These are phyloP conservation scores for Pollachius pollachius DNA, from an alignment of 2,113 vertebrate species.

Conservation along the genomic window DNA sequence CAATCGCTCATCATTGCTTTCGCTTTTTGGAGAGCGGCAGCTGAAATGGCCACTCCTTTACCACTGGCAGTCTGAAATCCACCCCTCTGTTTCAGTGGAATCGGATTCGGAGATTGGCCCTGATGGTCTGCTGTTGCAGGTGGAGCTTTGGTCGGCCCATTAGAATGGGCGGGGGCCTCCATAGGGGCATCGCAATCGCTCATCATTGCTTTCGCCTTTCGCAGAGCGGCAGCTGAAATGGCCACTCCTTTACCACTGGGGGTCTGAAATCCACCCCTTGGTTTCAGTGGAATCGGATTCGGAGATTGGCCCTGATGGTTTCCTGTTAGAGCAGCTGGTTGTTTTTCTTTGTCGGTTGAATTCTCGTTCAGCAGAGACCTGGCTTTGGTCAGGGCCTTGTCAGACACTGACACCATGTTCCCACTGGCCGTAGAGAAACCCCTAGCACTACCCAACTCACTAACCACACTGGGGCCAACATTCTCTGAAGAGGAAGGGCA, in stretches of 20 bases:
- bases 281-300: constrained; percentile 1
- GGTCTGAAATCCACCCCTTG: constrained; percentile 71
- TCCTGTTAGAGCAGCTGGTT: background rate
- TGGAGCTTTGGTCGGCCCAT: no score
- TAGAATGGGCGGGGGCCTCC: no score
- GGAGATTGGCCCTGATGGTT: background rate
- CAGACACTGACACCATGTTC: constrained; percentile 68
- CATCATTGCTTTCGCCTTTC: constrained; percentile 68
- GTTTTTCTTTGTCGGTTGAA: constrained; percentile 26
- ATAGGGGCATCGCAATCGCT: background rate
- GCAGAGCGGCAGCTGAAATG: constrained; percentile 67
- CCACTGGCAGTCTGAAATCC: constrained; percentile 78
- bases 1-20: constrained; percentile 55
- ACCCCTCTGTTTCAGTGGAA: constrained; percentile 23
- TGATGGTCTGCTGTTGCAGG: background rate
- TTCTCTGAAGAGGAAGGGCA: background rate
- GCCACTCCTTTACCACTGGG: constrained; percentile 72
- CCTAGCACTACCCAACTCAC: background rate
- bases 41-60: constrained; percentile 68
- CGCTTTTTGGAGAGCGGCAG: constrained; percentile 65
- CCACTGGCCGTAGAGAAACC: constrained; percentile 78
- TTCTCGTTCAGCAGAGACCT: constrained; percentile 68
- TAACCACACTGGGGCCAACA: background rate
- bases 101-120: background rate
- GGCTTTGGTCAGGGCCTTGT: constrained; percentile 46